phyloP scores from a whole-genome alignment of 2,888 invertebrate genomes.

The Zaprionus lineosus region DNA sequence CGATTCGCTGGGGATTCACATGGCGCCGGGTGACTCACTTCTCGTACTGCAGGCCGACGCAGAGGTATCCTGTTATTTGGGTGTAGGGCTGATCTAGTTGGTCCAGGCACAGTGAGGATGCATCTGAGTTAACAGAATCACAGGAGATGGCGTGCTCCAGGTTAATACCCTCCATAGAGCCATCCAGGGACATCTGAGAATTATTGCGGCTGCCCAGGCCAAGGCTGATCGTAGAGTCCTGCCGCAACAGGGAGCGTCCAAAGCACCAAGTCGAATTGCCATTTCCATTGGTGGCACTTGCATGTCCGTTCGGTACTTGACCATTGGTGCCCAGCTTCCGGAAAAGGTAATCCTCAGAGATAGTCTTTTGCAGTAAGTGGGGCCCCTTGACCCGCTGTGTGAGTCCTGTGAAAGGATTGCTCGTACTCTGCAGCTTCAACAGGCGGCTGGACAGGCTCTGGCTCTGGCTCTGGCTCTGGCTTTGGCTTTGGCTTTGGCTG shows the following conservation, averaged over 20 bases:
- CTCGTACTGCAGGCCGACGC: constrained; percentile 90
- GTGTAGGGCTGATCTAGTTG: constrained; percentile 88
- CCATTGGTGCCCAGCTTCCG: constrained; percentile 69
- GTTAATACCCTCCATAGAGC: constrained; percentile 79
- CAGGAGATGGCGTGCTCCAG: constrained; percentile 87
- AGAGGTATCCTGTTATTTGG: constrained; percentile 89
- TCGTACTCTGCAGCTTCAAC: constrained; percentile 65
- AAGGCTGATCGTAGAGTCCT: constrained; percentile 76
- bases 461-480: constrained; percentile 16
- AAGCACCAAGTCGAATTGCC: constrained; percentile 78
- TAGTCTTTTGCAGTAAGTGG: constrained; percentile 82
- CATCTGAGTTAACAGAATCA: constrained; percentile 90
- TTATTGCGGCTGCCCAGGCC: constrained; percentile 80
- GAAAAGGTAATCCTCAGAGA: constrained; percentile 82
- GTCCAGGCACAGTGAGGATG: constrained; percentile 87
- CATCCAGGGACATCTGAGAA: constrained; percentile 80
- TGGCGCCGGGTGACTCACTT: constrained; percentile 84
- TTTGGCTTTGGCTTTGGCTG: too few species aligned
- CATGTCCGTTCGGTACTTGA: constrained; percentile 25
- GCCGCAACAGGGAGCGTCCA: constrained; percentile 77
- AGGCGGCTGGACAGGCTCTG: constrained; percentile 69
- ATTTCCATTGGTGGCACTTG: constrained; percentile 45
- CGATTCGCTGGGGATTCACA: background rate
- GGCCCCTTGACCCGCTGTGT: constrained; percentile 79
- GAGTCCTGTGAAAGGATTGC: constrained; percentile 77